Conservation (phyloP, 2,888 invertebrate genomes). For the Morpho helenor region DNA sequence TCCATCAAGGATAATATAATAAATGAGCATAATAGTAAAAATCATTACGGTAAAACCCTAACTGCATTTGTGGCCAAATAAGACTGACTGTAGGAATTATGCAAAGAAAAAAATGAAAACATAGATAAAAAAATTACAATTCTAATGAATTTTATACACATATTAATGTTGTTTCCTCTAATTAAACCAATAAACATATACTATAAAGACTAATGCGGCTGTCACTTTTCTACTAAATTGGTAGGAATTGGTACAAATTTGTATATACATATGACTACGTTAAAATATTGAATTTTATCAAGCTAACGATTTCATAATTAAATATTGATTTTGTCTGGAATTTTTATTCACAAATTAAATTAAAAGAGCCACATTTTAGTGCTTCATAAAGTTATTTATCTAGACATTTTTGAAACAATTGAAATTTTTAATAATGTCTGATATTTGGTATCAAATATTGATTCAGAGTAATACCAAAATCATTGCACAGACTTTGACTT, state of each 20-base stretch:
- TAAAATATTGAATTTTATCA: constrained; percentile 1
- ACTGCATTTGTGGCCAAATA: constrained; percentile 6
- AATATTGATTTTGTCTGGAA: too few species aligned
- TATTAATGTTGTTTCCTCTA: constrained; percentile 5
- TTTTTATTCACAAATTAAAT: too few species aligned
- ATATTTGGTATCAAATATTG: too few species aligned
- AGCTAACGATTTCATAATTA: background rate
- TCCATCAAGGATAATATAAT: too few species aligned
- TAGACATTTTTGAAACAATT: too few species aligned
- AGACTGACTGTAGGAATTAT: constrained; percentile 14
- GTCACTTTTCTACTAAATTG: constrained; percentile 16
- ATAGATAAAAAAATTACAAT: too few species aligned
- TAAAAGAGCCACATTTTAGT: too few species aligned
- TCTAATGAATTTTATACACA: background rate
- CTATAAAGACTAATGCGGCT: constrained; percentile 22
- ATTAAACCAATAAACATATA: constrained; percentile 2
- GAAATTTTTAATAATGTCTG: too few species aligned
- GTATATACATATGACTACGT: constrained; percentile 7
- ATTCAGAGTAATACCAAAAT: too few species aligned
- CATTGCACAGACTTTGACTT: too few species aligned
- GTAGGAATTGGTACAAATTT: constrained; percentile 13
- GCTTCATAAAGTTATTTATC: too few species aligned
- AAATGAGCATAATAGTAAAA: too few species aligned
- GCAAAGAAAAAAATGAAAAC: background rate
- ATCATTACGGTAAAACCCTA: background rate